Base-by-base conservation (phyloP, 2,113 vertebrate species). In the Gadus macrocephalus region DNA sequence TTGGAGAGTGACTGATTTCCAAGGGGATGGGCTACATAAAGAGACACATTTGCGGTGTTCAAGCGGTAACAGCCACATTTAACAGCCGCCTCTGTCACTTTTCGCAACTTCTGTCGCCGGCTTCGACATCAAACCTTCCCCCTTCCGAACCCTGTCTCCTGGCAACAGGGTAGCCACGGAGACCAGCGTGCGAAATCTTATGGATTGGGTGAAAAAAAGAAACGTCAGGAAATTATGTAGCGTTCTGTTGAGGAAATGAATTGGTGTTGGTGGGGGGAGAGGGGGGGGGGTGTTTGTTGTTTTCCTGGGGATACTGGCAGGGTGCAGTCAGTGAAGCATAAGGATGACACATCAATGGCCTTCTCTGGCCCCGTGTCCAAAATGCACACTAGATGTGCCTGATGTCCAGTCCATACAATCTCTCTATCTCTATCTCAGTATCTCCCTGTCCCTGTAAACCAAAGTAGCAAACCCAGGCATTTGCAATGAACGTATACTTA, bases 101-200 rank as follows among this genome's bases (percentile, higher is more conserved):
- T 76, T 79, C 68, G 65, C 77, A 55, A 15, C 78, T 71, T 73
- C 62, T 71, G 76, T 81, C 78, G 72, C 60, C 11, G 31, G 66
- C 74, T 69, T 22, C 78, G 68, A 70, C 77, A 76, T 84, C 80
- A 74, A 69, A 75, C 67, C 73, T 15, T 2, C 56, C 22, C 3
- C 56, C 22, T 20, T 55, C 22, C 65, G 64, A 0, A 70, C 56
- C 77, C 56, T 49, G 88, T 90, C 75, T 87, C 88, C 86, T 73
- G 86, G 89, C 85, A 88, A 90, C 88, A 88, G 78, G 28, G 88
- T 88, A 81, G 81, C 85, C 83, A 88, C 75, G 79, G 86, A 84
- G 77, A 90, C 83, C 0, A 67, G 71, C 56, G 70, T 70, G 58
- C 80, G 82, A 70, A 75, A 75, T 78, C 72, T 42, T 56, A n/a